Base-by-base conservation (phyloP, 2,888 invertebrate species). In the Drosophila dives region DNA sequence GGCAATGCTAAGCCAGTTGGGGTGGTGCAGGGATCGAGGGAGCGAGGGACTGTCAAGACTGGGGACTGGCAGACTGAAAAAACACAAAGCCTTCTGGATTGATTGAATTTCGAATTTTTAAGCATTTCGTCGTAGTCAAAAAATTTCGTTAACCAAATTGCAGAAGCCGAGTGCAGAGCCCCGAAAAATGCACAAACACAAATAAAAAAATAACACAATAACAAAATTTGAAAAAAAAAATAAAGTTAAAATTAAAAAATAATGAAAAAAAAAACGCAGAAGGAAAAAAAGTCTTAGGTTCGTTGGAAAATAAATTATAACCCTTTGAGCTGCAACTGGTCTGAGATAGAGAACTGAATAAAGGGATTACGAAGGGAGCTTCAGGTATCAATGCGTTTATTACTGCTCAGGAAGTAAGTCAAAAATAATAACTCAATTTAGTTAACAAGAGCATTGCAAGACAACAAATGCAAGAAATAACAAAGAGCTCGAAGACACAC, bases 31-130 rank as follows among this genome's bases (percentile, higher is more conserved):
- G 26, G 42, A 49, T 50, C 40, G 40, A 6, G 51, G 36, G 40
- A 7, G 51, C 33, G 23, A 17, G 26, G 26, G 42, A 51, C 45
- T 15, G 20, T 23, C 45, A 45, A 55, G 45, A 49, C 64, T 62
- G 66, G 66, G n/a, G n/a, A n/a, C n/a, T n/a, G n/a, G 71, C 64
- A 51, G 66, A 62, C 20, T 53, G 51, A 54, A 40, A 38, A 38
- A 40, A 71, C 66, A 87, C 84, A 85, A 86, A 85, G 89, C 84
- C 70, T 75, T 53, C 75, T 20, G 75, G 86, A 85, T 85, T 85
- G 84, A 85, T 85, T 85, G 84, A 88, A 88, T 88, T 88, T 67
- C 79, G 84, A 85, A 85, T 86, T 85, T 85, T 86, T 86, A 88
- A 88, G 81, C 84, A 85, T 81, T 83, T 88, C 66, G 86, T 89